Percentiles rank a stretch among this genome's conserved stretches.
Conservation (phyloP, 2,113 vertebrate genomes). For the Daphoenositta chrysoptera region DNA sequence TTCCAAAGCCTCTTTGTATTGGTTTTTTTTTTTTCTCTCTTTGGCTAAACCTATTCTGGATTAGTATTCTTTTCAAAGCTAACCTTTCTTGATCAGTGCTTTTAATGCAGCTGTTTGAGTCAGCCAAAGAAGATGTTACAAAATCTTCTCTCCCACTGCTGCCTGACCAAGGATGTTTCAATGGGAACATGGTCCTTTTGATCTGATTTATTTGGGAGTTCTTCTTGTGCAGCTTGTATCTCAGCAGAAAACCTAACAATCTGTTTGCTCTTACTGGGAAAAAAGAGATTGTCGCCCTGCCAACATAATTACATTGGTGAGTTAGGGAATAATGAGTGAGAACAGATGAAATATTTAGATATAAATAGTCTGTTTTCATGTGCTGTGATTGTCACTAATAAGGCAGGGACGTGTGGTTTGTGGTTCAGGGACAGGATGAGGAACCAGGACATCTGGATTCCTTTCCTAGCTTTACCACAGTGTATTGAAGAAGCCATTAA, state of each 20-base stretch:
- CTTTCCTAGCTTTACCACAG: constrained; percentile 23
- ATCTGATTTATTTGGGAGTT: not conserved
- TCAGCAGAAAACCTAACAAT: constrained; percentile 35
- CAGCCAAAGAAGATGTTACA: not conserved
- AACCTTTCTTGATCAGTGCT: not conserved
- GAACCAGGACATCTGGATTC: constrained; percentile 51
- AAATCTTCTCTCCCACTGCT: not conserved
- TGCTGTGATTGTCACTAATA: constrained; percentile 26
- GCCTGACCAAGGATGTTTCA: not conserved
- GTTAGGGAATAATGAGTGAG: constrained; percentile 44
- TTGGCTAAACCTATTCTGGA: not conserved
- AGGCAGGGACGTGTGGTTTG: constrained; percentile 38
- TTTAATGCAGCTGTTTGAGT: not conserved
- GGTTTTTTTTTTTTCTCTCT: not conserved
- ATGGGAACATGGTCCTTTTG: not conserved
- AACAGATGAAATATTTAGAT: constrained; percentile 59
- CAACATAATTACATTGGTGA: constrained; percentile 50
- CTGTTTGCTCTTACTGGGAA: constrained; percentile 26
- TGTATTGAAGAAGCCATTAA: constrained; percentile 17
- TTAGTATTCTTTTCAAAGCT: not conserved
- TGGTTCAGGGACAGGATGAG: constrained; percentile 56
- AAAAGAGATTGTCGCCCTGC: constrained; percentile 6
- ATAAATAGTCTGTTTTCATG: constrained; percentile 58
- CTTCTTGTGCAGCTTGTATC: not conserved
- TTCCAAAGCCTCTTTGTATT: not conserved